Evolutionary conservation across 2,113 vertebrate species (phyloP).

Genomic region (Crotophaga sulcirostris): DNA sequence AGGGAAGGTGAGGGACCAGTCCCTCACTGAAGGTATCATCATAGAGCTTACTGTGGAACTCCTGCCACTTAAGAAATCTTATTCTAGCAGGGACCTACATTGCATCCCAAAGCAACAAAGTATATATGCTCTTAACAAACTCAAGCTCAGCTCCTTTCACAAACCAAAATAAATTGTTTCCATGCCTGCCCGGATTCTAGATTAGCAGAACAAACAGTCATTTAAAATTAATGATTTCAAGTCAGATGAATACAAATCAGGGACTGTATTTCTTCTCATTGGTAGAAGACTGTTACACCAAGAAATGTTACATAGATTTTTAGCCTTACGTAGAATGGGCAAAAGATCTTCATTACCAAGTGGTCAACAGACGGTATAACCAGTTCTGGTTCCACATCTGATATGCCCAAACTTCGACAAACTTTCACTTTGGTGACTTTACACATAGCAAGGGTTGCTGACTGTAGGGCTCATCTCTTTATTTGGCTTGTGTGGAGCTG

Average conservation of each 20-base stretch:
- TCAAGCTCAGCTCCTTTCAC: not conserved
- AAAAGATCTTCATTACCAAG: not conserved
- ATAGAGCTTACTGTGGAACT: not conserved
- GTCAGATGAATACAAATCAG: constrained; percentile 49
- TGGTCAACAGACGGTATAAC: not conserved
- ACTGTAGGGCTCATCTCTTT: not conserved
- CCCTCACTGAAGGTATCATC: not conserved
- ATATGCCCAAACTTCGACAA: not conserved
- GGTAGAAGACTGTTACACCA: not conserved
- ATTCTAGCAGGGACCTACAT: not conserved
- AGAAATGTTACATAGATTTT: not conserved
- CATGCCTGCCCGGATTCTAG: constrained; percentile 20
- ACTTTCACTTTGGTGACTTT: not conserved
- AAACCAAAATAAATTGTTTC: constrained; percentile 54
- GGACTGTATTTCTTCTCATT: not conserved
- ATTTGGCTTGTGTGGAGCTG: not conserved
- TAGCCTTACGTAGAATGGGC: not conserved
- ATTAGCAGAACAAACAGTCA: constrained; percentile 54
- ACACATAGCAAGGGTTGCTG: not conserved
- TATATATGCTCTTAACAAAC: not conserved
- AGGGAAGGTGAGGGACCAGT: not conserved
- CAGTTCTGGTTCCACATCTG: not conserved
- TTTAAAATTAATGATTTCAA: constrained; percentile 60
- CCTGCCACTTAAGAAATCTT: not conserved
- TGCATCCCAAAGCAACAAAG: not conserved